Percentiles rank a stretch among this genome's conserved stretches.
Conservation (phyloP, 2,797 vertebrate species). For the Notolepis coatsorum region DNA sequence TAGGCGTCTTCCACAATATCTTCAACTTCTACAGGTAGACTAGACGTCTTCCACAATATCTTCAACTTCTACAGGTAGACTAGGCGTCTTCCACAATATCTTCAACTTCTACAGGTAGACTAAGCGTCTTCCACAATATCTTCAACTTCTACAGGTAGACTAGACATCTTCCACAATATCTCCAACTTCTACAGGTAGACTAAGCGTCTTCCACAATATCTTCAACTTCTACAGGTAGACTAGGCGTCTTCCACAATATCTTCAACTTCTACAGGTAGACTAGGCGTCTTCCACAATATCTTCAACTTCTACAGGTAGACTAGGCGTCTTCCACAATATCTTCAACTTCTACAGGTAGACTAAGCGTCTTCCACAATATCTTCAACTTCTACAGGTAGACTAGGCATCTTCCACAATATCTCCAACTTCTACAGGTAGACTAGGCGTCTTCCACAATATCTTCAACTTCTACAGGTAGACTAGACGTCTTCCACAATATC, state of each 20-base stretch:
- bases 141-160: neutral
- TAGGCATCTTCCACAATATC: too few species aligned
- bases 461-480: too few species aligned
- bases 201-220: neutral
- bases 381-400: neutral
- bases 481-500: neutral
- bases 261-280: neutral
- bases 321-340: neutral
- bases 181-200: neutral
- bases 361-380: neutral
- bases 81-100: neutral
- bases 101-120: too few species aligned
- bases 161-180: too few species aligned
- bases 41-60: too few species aligned
- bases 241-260: neutral
- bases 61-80: neutral
- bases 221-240: too few species aligned
- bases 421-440: neutral
- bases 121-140: neutral
- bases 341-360: too few species aligned
- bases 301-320: neutral
- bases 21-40: neutral
- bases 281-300: too few species aligned
- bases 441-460: neutral
- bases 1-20: neutral